Base-by-base conservation (phyloP, 1,140 invertebrate genomes). In the Anastrepha ludens region DNA sequence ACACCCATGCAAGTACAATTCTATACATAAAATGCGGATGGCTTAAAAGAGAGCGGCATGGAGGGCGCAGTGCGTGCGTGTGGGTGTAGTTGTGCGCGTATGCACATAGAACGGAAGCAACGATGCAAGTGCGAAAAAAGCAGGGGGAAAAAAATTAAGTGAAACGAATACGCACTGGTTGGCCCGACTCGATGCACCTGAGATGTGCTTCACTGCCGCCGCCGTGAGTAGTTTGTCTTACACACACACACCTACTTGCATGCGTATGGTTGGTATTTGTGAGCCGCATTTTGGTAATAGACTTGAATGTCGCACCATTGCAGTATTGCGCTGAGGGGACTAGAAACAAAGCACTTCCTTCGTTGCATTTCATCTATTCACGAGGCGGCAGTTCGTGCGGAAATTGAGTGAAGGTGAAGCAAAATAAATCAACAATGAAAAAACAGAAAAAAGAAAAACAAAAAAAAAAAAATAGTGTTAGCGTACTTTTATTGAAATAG, bases 231-330 rank as follows among this genome's bases (percentile, higher is more conserved):
- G 29, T 29, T 29, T 17, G 13, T 41, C 11, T 55, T 55, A 55
- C 50, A 55, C 11, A 55, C 50, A 55, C 11, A 55, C 50, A 11
- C 6, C 6, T 55, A 55, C 11, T 8, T 55, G 50, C n/a, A 62
- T 62, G 60, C 50, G 29, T 20, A 17, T 17, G 41, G 44, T 13
- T 74, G 70, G 70, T 13, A 17, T 74, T 74, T 74, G 13, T 74
- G 70, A 13, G 44, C 4, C 41, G 70, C 70, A 50, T 74, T 74
- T 74, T 3, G 44, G 70, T 74, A 47, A 74, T 74, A 74, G 70
- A 74, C 41, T 55, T 47, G 41, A 15, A 74, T n/a, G 17, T 39
- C 70, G 41, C 47, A 7, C 6, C 15, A 2, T 39, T 74, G 70
- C 17, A 44, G 20, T 47, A 47, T 17, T 74, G 41, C 41, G 4